Evolutionary conservation across 2,888 invertebrate genomes (phyloP), one percentile per base, ranked within the genome.

Genomic region (Elysia crispata): DNA sequence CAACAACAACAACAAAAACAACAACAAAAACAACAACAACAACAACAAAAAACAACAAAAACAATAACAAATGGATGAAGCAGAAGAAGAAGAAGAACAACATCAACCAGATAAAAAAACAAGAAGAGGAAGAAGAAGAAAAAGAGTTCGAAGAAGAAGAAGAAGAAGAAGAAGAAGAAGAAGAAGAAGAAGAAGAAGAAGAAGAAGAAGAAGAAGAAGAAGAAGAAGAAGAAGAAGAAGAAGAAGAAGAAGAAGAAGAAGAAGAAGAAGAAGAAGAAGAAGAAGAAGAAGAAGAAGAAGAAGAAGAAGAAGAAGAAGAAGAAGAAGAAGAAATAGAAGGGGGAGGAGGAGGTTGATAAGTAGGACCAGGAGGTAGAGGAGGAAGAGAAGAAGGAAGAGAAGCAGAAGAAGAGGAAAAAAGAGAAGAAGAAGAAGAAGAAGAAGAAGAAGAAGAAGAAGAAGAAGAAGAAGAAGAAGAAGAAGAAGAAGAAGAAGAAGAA

Each of bases 271-370:
- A 18, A 70, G 33, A 15, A 70, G 15, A 70, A 31, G 33, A 31
- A 70, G 30, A 70, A 31, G 64, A 64, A 64, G 23, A n/a, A 64
- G 64, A 64, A 64, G 64, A 64, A 64, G 64, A 64, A 64, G 54
- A 15, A 54, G 50, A 54, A 49, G 23, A 11, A 54, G 23, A 50
- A 25, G 28, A 20, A 57, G 13, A 66, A 28, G 15, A 31, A 70
- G 70, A 30, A 70, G 41, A 31, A 30, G n/a, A 31, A 33, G 31
- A 30, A 23, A n/a, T n/a, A 70, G 6, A 70, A 41, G 5, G 11
- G 41, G 3, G 41, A 41, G 11, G 3, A 41, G 11, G 41, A 41
- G 41, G 41, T 41, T 41, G 18, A 70, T 30, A 6, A 31, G 31
- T 18, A 18, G 33, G 33, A 70, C 33, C 30, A 6, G 8, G 15